Conservation (phyloP, 2,113 vertebrate genomes). For the Hystrix cristata region DNA sequence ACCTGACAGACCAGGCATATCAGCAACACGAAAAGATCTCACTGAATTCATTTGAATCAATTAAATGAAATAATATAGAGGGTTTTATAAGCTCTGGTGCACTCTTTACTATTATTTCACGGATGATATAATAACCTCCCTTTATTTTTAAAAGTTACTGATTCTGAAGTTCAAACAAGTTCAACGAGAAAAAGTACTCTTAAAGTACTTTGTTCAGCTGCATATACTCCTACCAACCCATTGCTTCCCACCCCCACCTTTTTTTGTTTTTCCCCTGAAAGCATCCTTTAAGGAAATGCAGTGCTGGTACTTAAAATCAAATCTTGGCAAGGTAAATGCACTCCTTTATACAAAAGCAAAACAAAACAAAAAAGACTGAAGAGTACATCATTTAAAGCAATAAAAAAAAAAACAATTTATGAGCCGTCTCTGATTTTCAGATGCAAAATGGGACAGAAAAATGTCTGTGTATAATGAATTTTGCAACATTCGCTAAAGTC, state of each 20-base stretch:
- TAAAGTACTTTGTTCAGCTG: neutral
- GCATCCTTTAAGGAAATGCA: slow-evolving; percentile 85
- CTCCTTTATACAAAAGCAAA: slow-evolving; percentile 85
- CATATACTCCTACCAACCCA: neutral
- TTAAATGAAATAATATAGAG: neutral
- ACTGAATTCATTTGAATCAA: neutral
- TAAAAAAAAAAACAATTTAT: slow-evolving; percentile 88
- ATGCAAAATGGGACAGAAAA: slow-evolving; percentile 84
- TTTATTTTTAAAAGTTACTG: slow-evolving; percentile 68
- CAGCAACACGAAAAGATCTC: neutral
- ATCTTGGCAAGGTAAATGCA: slow-evolving; percentile 87
- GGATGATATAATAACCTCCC: neutral
- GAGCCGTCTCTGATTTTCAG: slow-evolving; percentile 86
- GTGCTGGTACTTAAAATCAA: slow-evolving; percentile 84
- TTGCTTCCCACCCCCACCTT: neutral
- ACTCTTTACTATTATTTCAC: neutral
- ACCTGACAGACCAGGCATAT: neutral
- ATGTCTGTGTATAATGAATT: slow-evolving; percentile 68
- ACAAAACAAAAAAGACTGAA: slow-evolving; percentile 77
- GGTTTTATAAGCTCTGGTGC: neutral
- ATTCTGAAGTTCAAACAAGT: slow-evolving; percentile 57
- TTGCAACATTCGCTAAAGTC: slow-evolving; percentile 85
- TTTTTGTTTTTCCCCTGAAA: slow-evolving; percentile 81
- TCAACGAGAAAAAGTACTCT: neutral
- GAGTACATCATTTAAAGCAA: slow-evolving; percentile 86